phyloP scores from a whole-genome alignment of 2,113 vertebrate genomes.

The Galeopterus variegatus region DNA sequence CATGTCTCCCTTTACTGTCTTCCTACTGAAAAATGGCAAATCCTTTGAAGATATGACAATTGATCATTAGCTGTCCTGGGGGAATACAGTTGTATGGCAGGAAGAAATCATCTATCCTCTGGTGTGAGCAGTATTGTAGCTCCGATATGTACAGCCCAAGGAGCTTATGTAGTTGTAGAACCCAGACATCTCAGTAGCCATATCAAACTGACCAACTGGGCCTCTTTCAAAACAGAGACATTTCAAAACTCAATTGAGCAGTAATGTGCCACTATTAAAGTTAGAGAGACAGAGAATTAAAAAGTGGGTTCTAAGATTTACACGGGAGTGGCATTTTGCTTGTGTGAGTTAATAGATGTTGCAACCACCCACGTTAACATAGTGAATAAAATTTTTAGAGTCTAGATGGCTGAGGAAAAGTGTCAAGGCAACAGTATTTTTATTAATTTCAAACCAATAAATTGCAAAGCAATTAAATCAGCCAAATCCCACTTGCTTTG shows the following conservation, averaged over 20 bases:
- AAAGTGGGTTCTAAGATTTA: neutral
- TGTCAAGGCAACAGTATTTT: neutral
- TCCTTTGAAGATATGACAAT: slow-evolving; percentile 57
- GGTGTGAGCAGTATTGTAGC: rapidly evolving
- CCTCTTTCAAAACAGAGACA: neutral
- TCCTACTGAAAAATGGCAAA: slow-evolving; percentile 55
- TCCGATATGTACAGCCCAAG: rapidly evolving
- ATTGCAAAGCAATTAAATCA: neutral
- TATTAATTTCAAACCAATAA: neutral
- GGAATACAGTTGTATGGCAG: neutral
- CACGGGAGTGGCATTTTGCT: neutral
- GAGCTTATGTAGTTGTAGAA: neutral
- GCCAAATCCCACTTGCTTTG: neutral
- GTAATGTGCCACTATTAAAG: neutral
- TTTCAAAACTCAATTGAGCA: neutral
- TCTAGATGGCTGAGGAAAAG: neutral
- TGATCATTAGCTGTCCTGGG: neutral
- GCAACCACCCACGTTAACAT: neutral
- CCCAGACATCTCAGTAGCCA: neutral
- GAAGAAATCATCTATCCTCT: neutral
- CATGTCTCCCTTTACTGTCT: slow-evolving; percentile 28
- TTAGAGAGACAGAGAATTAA: neutral
- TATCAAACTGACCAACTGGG: neutral
- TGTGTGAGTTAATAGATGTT: neutral
- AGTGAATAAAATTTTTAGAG: neutral